Evolutionary conservation across 2,888 invertebrate genomes (phyloP).

Genomic region (Drosophila imparisetae): DNA sequence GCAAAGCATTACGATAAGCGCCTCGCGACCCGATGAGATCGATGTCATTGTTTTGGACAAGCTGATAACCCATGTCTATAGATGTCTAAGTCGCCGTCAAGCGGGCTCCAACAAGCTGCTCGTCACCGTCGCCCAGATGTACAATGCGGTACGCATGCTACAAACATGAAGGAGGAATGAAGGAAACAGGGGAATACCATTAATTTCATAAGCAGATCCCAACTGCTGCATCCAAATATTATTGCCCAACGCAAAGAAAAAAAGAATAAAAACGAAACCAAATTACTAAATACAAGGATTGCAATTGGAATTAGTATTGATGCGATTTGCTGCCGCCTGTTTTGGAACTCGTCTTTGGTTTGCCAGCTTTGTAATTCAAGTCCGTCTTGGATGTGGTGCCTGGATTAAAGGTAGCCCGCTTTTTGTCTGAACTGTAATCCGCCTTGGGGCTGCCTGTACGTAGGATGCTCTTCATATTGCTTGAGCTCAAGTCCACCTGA

Average conservation of each 20-base stretch:
- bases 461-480: background rate
- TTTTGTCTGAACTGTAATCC: background rate
- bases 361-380: background rate
- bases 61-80: slow-evolving; percentile 84
- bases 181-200: slow-evolving; percentile 1
- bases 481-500: background rate
- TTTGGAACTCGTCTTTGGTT: background rate
- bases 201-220: slow-evolving; percentile 30
- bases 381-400: background rate
- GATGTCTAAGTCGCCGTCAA: slow-evolving; percentile 83
- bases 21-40: slow-evolving; percentile 80
- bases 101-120: slow-evolving; percentile 80
- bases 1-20: slow-evolving; percentile 72
- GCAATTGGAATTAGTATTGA: slow-evolving; percentile 1
- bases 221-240: slow-evolving; percentile 22
- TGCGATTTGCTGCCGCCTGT: slow-evolving; percentile 3
- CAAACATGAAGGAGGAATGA: slow-evolving; percentile 54
- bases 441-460: background rate
- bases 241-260: slow-evolving; percentile 7
- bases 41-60: slow-evolving; percentile 81
- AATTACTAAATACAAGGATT: slow-evolving; percentile 17
- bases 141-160: slow-evolving; percentile 85
- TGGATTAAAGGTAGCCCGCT: background rate
- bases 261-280: background rate
- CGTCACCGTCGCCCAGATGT: slow-evolving; percentile 85